phyloP scores from a whole-genome alignment of 2,888 invertebrate species.

The Synanthedon andrenaeformis region DNA sequence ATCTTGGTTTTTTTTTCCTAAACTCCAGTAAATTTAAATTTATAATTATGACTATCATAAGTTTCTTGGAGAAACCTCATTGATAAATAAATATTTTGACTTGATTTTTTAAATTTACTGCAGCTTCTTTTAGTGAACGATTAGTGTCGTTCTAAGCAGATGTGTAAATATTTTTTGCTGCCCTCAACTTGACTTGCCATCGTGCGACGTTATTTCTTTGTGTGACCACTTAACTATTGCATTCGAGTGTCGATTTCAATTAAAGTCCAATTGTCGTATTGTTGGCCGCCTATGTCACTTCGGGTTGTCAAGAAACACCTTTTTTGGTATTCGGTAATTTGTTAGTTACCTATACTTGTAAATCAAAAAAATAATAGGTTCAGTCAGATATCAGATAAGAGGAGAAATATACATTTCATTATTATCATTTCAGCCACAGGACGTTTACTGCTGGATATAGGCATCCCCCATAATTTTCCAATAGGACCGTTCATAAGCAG shows the following conservation, averaged over 20 bases:
- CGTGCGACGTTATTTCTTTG: conserved; percentile 14
- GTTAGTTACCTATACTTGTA: background rate
- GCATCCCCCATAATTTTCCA: too few species aligned
- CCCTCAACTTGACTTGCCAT: conserved; percentile 3
- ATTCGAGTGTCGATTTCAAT: conserved; percentile 45
- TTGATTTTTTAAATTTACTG: background rate
- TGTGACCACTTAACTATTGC: conserved; percentile 15
- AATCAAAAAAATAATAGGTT: background rate
- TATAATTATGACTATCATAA: too few species aligned
- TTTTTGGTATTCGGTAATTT: background rate
- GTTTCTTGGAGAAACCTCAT: too few species aligned
- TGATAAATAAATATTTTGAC: too few species aligned
- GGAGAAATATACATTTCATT: too few species aligned
- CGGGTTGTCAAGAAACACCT: background rate
- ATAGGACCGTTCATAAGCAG: too few species aligned
- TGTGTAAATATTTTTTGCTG: conserved; percentile 32
- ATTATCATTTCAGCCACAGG: too few species aligned
- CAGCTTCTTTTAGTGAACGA: conserved; percentile 12
- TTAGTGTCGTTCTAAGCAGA: conserved; percentile 21
- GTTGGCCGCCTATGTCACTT: conserved; percentile 9
- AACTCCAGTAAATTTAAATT: too few species aligned
- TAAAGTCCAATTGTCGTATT: conserved; percentile 30
- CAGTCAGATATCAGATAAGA: too few species aligned
- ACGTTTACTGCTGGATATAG: too few species aligned
- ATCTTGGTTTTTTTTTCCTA: too few species aligned